A percentile compares a stretch with the other conserved stretches of the same genome.
These are phyloP conservation scores for Sarcoramphus papa DNA, from an alignment of 2,797 vertebrate genomes.

Conservation along the genomic window DNA sequence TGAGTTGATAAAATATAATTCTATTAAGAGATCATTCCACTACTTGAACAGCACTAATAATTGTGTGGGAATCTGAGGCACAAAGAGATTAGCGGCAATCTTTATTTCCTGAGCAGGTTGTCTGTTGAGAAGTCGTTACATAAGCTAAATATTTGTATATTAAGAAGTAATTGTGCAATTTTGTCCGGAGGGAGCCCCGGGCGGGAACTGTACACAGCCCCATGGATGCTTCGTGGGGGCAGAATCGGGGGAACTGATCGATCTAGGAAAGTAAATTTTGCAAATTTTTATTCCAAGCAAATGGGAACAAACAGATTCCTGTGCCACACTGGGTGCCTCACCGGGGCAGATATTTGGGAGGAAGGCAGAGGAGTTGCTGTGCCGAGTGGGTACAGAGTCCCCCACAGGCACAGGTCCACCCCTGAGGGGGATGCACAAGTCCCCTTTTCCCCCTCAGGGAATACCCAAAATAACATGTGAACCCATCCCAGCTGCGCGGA, in stretches of 20 bases:
- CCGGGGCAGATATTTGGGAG: background rate
- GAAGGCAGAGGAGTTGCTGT: background rate
- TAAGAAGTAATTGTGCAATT: background rate
- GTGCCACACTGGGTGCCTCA: accelerated
- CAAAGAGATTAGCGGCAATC: background rate
- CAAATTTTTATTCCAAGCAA: background rate
- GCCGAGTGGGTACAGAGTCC: background rate
- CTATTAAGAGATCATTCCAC: background rate
- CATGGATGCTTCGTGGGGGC: accelerated
- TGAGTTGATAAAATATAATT: background rate
- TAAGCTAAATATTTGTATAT: background rate
- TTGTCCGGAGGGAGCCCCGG: background rate
- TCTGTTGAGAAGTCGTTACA: background rate
- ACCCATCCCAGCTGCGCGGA: background rate
- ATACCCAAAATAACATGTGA: background rate
- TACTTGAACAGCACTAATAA: background rate
- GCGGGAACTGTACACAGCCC: background rate
- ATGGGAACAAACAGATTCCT: background rate
- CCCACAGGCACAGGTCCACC: background rate
- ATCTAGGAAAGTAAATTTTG: background rate
- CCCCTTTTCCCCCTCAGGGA: background rate
- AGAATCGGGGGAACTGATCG: background rate
- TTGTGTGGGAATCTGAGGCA: background rate
- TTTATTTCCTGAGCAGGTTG: background rate
- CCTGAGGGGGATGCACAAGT: background rate